Evolutionary conservation across 1,140 invertebrate species (phyloP), one percentile per base, ranked within the genome.

Genomic region (Drosophila bocki): DNA sequence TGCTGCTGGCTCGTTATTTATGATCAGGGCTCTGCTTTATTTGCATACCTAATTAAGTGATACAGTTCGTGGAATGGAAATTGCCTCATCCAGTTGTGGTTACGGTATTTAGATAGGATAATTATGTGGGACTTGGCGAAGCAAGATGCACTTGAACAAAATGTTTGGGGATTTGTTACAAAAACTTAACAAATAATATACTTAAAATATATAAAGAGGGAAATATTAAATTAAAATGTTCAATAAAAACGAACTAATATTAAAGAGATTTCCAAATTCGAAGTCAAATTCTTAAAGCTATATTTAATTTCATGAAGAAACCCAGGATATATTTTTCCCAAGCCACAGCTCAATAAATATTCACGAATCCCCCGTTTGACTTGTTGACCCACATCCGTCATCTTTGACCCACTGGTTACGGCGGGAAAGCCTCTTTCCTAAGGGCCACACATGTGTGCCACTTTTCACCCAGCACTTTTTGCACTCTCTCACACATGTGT

Each of bases 41-140:
- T 87, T 80, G 80, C 84, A 88, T 84, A 87, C 61, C 69, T 87
- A 88, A 87, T 87, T 88, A 75, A 71, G 84, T 84, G 84, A 77
- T 82, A 76, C 57, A 70, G 58, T 76, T 82, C 62, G 54, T 70
- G 48, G 61, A 67, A 59, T 72, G 69, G 51, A 59, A 71, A 59
- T 71, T 59, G 22, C 69, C 54, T 59, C 45, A 60, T 8, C 54
- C 53, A 60, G 69, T 60, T 37, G 67, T 39, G 54, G 68, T 51
- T 72, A 72, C 69, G 67, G 69, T 71, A 71, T 71, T 72, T 72
- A 72, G 69, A 51, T 71, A 11, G 67, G 53, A 60, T 72, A 72
- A 72, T 71, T 72, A 71, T 71, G 67, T 42, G 53, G 12, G 67
- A 59, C 33, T 15, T 58, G 7, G 0, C 8, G 7, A 4, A 11